Percentiles rank a stretch among this genome's conserved stretches.
Conservation (phyloP, 2,888 invertebrate species). For the Athalia cordata region DNA sequence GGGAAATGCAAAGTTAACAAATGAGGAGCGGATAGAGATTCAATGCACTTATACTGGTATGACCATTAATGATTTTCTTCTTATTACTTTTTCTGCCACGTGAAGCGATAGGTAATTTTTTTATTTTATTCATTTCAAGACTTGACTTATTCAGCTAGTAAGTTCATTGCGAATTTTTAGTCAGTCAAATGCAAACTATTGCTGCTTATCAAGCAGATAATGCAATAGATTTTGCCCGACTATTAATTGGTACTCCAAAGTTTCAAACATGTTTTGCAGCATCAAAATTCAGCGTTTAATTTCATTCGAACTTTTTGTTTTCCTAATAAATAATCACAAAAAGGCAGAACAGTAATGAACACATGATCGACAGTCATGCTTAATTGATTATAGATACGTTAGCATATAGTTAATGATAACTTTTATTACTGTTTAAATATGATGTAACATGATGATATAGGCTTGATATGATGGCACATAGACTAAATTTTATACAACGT, state of each 20-base stretch:
- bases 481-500: conserved; percentile 52
- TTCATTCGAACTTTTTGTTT: conserved; percentile 28
- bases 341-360: conserved; percentile 46
- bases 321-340: conserved; percentile 25
- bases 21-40: conserved; percentile 17
- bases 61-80: conserved; percentile 15
- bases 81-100: conserved; percentile 18
- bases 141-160: conserved; percentile 58
- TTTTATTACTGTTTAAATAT: conserved; percentile 56
- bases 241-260: conserved; percentile 21
- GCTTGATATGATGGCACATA: conserved; percentile 72
- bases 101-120: conserved; percentile 28
- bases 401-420: conserved; percentile 59
- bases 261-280: conserved; percentile 29
- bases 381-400: conserved; percentile 68
- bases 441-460: conserved; percentile 72
- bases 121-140: conserved; percentile 17
- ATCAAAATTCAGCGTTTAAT: conserved; percentile 28
- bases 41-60: conserved; percentile 25
- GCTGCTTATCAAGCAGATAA: conserved; percentile 24
- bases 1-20: background rate
- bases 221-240: conserved; percentile 6
- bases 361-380: conserved; percentile 57
- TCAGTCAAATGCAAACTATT: conserved; percentile 10
- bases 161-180: conserved; percentile 11